phyloP scores from a whole-genome alignment of 2,797 vertebrate genomes.

The Denticeps clupeoides region DNA sequence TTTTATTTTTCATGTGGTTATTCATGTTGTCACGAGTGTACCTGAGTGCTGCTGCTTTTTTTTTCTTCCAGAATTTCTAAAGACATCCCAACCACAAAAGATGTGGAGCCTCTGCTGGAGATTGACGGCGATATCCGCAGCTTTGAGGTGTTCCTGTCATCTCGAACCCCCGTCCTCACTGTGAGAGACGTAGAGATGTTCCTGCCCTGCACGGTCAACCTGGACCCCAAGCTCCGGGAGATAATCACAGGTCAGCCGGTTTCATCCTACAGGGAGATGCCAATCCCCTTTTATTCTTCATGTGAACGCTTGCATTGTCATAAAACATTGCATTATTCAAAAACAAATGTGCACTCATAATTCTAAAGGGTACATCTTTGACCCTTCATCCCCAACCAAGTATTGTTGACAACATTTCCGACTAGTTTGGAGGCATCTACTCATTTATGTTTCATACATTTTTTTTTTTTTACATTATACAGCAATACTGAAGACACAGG shows the following conservation, averaged over 20 bases:
- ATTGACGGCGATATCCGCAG: conserved; percentile 89
- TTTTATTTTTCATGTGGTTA: neutral
- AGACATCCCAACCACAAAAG: conserved; percentile 93
- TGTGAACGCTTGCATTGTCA: too few relatives aligned
- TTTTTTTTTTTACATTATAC: too few relatives aligned
- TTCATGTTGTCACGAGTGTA: too few relatives aligned
- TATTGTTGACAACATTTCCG: too few relatives aligned
- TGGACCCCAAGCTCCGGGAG: conserved; percentile 92
- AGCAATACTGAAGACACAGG: too few relatives aligned
- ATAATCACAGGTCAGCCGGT: conserved; percentile 78
- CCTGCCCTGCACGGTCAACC: conserved; percentile 91
- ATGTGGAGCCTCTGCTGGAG: conserved; percentile 93
- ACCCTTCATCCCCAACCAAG: too few relatives aligned
- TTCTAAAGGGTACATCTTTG: too few relatives aligned
- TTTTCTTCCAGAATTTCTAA: conserved; percentile 74
- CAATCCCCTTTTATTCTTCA: too few relatives aligned
- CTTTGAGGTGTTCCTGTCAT: conserved; percentile 94
- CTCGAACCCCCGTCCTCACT: conserved; percentile 81
- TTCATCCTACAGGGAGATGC: neutral
- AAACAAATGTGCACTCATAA: too few relatives aligned
- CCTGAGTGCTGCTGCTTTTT: neutral
- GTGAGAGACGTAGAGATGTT: conserved; percentile 85
- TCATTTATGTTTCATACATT: too few relatives aligned
- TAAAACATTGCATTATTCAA: too few relatives aligned
- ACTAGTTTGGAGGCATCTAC: too few relatives aligned